A percentile compares a stretch with the other conserved stretches of the same genome.
phyloP scores from a whole-genome alignment of 2,888 invertebrate genomes.

The Phanerotoma sp. region DNA sequence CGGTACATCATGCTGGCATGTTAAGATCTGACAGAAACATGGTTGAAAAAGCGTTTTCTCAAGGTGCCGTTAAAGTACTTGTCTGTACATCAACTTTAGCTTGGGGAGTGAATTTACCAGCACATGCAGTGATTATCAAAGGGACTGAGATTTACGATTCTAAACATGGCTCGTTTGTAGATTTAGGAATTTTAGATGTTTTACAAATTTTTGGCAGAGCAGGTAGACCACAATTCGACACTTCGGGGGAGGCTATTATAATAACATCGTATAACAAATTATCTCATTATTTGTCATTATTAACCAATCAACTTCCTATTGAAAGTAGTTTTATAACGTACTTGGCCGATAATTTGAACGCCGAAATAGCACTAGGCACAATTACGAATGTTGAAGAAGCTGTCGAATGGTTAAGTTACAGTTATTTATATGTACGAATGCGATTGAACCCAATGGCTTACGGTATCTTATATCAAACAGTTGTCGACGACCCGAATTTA shows the following conservation, averaged over 20 bases:
- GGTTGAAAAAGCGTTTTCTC: conserved; percentile 88
- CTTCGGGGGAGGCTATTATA: conserved; percentile 91
- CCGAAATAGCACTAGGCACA: conserved; percentile 90
- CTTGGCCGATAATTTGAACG: conserved; percentile 95
- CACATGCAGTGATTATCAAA: conserved; percentile 95
- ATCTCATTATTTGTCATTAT: conserved; percentile 86
- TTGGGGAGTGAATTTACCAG: conserved; percentile 99
- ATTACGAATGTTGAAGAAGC: conserved; percentile 95
- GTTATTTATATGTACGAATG: conserved; percentile 94
- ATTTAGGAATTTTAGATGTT: conserved; percentile 95
- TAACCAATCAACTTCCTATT: conserved; percentile 97
- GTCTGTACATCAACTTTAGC: conserved; percentile 98
- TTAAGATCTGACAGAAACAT: conserved; percentile 79
- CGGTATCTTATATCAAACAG: conserved; percentile 65
- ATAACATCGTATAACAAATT: conserved; percentile 92
- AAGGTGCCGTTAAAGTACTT: conserved; percentile 84
- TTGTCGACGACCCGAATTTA: conserved; percentile 77
- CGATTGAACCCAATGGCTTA: conserved; percentile 84
- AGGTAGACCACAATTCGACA: conserved; percentile 97
- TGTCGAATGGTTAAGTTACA: conserved; percentile 96
- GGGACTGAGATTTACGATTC: conserved; percentile 98
- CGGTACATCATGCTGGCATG: conserved; percentile 97
- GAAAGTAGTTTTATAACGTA: conserved; percentile 94
- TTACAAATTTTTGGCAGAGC: conserved; percentile 98
- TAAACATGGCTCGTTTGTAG: conserved; percentile 89